Evolutionary conservation across 2,113 vertebrate genomes (phyloP).

Genomic region (Vireo altiloquus): DNA sequence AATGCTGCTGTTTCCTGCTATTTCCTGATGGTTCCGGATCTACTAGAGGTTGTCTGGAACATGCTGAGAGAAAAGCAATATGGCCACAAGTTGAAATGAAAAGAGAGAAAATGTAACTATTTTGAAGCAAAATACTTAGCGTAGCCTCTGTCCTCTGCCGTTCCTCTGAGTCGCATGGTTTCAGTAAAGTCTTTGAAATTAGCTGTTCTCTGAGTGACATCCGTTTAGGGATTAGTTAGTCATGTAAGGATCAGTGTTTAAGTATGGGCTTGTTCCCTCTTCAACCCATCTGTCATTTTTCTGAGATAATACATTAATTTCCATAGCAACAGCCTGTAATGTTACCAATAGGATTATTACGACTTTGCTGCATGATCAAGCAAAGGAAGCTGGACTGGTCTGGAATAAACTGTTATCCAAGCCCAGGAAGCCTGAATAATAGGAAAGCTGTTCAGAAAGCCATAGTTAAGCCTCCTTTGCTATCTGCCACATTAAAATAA

Average conservation of each 20-base stretch:
- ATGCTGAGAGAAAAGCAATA: background rate
- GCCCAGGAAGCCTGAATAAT: background rate
- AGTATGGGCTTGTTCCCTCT: slow-evolving; percentile 36
- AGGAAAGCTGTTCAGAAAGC: background rate
- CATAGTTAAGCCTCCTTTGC: background rate
- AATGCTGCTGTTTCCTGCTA: background rate
- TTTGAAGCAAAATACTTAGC: background rate
- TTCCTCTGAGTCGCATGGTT: background rate
- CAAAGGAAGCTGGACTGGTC: background rate
- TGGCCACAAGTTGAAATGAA: background rate
- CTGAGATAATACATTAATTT: slow-evolving; percentile 61
- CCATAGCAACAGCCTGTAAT: slow-evolving; percentile 54
- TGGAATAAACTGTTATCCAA: slow-evolving; percentile 22
- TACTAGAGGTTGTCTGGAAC: background rate
- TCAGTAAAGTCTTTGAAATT: slow-evolving; percentile 44
- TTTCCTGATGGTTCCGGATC: background rate
- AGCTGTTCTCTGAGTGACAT: slow-evolving; percentile 45
- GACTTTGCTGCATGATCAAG: slow-evolving; percentile 43
- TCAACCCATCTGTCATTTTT: slow-evolving; percentile 66
- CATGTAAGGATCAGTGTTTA: slow-evolving; percentile 53
- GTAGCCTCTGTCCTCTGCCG: background rate
- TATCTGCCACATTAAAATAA: background rate
- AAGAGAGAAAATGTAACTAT: background rate
- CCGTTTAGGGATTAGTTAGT: slow-evolving; percentile 51
- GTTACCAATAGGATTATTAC: slow-evolving; percentile 38